Percentiles rank a stretch among this genome's conserved stretches.
These are phyloP conservation scores for Magallana nippona DNA, from an alignment of 2,888 invertebrate species.

Conservation along the genomic window DNA sequence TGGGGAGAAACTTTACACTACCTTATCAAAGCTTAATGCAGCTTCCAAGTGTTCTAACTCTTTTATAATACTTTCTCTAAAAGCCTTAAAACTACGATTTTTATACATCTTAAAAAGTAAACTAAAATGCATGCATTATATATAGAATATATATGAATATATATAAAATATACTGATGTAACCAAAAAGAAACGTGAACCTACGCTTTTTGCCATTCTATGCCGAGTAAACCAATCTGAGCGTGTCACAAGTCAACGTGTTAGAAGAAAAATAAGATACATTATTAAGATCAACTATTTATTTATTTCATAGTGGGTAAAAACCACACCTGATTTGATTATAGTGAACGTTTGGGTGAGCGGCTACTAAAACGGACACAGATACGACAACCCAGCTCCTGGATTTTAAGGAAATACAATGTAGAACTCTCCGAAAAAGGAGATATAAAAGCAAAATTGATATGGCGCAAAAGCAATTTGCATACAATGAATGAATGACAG, in stretches of 20 bases:
- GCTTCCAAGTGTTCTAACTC: background rate
- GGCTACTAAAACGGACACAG: background rate
- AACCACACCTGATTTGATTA: background rate
- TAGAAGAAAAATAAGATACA: constrained; percentile 22
- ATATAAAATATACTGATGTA: background rate
- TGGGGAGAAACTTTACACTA: constrained; percentile 26
- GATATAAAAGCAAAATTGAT: too few species aligned
- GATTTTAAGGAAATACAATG: background rate
- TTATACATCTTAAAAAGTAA: background rate
- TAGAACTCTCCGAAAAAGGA: background rate
- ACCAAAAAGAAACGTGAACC: constrained; percentile 12
- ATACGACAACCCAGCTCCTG: background rate
- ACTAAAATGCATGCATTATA: constrained; percentile 7
- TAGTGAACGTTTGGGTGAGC: constrained; percentile 21
- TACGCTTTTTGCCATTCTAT: constrained; percentile 13
- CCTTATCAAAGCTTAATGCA: background rate
- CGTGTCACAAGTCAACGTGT: background rate
- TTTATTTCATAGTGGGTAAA: background rate
- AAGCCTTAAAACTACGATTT: constrained; percentile 22
- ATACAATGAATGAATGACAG: background rate
- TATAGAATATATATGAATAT: background rate
- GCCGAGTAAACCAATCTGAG: constrained; percentile 1
- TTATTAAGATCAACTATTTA: background rate
- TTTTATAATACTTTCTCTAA: background rate
- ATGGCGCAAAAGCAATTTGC: background rate